These are phyloP conservation scores for Pterostichus niger DNA, from an alignment of 2,888 invertebrate genomes.

Conservation along the genomic window DNA sequence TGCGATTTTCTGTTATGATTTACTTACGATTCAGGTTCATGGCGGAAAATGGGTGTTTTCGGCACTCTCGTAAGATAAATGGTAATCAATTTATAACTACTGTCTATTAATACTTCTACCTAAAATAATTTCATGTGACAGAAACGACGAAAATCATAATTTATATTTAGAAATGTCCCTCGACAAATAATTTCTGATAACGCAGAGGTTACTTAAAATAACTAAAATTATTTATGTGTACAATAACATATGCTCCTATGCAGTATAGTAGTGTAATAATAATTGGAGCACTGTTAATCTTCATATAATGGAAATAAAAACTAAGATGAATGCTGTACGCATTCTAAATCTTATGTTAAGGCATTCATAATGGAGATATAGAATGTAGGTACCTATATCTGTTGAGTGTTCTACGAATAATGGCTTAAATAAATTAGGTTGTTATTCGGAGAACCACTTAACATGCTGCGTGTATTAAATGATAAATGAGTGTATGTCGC, in stretches of 20 bases:
- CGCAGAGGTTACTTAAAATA: background rate
- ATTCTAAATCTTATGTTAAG: slow-evolving; percentile 32
- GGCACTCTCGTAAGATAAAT: too few relatives aligned
- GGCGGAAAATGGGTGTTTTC: too few relatives aligned
- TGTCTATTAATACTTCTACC: too few relatives aligned
- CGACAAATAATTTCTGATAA: background rate
- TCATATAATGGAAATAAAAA: background rate
- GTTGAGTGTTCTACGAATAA: slow-evolving; percentile 41
- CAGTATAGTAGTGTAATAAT: slow-evolving; percentile 2
- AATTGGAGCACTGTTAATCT: slow-evolving; percentile 20
- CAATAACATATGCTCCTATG: background rate
- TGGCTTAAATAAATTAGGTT: slow-evolving; percentile 42
- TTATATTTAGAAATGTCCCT: too few relatives aligned
- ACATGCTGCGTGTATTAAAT: background rate
- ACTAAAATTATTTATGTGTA: slow-evolving; percentile 13
- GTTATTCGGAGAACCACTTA: slow-evolving; percentile 40
- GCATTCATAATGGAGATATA: slow-evolving; percentile 27
- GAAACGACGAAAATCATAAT: too few relatives aligned
- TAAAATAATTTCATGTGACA: too few relatives aligned
- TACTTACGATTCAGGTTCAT: too few relatives aligned
- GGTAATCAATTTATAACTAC: too few relatives aligned
- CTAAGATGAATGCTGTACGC: slow-evolving; percentile 11
- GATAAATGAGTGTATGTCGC: slow-evolving; percentile 17
- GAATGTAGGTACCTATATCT: slow-evolving; percentile 22
- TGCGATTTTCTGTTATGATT: too few relatives aligned